Evolutionary conservation across 2,888 invertebrate genomes (phyloP).

Genomic region (Cancer borealis): DNA sequence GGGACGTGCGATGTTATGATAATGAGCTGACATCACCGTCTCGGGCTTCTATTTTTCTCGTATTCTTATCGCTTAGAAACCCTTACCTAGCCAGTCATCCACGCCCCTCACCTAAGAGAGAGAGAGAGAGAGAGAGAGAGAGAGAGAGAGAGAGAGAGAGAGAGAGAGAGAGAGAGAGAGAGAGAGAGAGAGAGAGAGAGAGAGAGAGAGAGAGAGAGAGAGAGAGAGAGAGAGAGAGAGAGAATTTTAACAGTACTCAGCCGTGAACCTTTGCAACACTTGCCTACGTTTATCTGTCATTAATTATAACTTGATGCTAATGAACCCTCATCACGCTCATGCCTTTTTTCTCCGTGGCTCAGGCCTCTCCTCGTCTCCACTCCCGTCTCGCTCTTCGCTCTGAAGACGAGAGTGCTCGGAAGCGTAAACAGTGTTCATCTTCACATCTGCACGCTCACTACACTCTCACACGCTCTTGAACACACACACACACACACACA

Average conservation of each 20-base stretch:
- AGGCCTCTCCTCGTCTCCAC: not conserved
- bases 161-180: not conserved
- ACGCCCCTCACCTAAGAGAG: conserved; percentile 4
- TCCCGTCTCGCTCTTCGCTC: not conserved
- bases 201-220: not conserved
- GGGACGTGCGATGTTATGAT: conserved; percentile 30
- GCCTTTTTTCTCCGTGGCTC: not conserved
- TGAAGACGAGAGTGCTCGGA: conserved; percentile 10
- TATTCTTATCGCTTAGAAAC: conserved; percentile 15
- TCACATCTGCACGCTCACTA: not conserved
- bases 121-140: conserved; percentile 6
- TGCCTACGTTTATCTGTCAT: not conserved
- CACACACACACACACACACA: not conserved
- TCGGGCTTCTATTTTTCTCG: not conserved
- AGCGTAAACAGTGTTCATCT: not conserved
- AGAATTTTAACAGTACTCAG: not conserved
- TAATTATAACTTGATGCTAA: conserved; percentile 15
- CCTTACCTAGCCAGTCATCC: conserved; percentile 35
- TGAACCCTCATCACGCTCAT: not conserved
- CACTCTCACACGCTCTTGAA: conserved; percentile 35
- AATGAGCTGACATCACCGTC: conserved; percentile 20
- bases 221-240: too few relatives aligned
- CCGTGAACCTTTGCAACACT: not conserved
- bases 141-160: not conserved
- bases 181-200: not conserved